phyloP scores from a whole-genome alignment of 2,888 invertebrate species.

The Agonopterix arenella region DNA sequence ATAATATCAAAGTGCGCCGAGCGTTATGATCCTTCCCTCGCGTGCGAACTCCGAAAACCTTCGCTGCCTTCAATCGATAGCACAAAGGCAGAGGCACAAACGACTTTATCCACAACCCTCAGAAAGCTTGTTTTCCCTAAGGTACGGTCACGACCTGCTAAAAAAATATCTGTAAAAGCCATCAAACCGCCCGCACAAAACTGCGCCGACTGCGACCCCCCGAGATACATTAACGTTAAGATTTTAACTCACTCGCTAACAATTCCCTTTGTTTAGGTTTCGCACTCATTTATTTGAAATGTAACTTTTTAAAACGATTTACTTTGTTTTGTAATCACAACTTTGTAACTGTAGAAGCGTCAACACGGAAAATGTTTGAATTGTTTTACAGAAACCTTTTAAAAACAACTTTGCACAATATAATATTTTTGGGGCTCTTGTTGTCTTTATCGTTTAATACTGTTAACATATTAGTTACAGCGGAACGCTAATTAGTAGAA shows the following conservation, averaged over 20 bases:
- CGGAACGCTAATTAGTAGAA: too few relatives aligned
- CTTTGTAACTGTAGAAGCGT: too few relatives aligned
- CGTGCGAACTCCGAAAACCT: constrained; percentile 61
- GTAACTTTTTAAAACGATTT: neutral
- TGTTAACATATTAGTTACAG: too few relatives aligned
- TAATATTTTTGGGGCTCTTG: too few relatives aligned
- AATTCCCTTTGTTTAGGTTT: too few relatives aligned
- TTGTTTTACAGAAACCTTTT: too few relatives aligned
- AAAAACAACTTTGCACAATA: too few relatives aligned
- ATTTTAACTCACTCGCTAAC: constrained; percentile 8
- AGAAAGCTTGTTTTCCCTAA: constrained; percentile 45
- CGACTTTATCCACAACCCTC: constrained; percentile 51
- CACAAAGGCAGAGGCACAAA: constrained; percentile 45
- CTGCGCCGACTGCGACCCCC: constrained; percentile 1
- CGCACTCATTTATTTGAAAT: too few relatives aligned
- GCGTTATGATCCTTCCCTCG: constrained; percentile 57
- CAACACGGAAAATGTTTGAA: too few relatives aligned
- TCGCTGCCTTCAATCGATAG: constrained; percentile 57
- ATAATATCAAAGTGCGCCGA: constrained; percentile 54
- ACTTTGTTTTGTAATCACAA: neutral
- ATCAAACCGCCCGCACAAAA: neutral
- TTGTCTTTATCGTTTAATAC: too few relatives aligned
- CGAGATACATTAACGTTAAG: constrained; percentile 16
- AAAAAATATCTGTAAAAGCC: constrained; percentile 40
- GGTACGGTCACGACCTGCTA: constrained; percentile 29